Evolutionary conservation across 2,888 invertebrate genomes (phyloP), one percentile per base, ranked within the genome.

Genomic region (Gordius sp.): DNA sequence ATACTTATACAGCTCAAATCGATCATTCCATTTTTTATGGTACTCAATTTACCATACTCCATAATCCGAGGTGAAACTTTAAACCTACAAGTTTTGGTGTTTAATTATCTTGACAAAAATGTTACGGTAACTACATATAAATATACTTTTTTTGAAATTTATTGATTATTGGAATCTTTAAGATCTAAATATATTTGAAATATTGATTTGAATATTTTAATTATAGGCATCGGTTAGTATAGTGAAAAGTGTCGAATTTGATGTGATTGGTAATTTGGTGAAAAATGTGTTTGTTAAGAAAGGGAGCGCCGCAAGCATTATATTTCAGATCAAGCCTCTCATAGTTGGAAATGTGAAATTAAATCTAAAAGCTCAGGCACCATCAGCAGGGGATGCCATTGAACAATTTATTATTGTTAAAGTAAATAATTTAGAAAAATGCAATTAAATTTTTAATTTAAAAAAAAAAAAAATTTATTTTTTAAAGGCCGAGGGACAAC

Each of bases 31-130:
- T 82, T 93, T 67, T 81, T 82, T 62, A 77, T 89, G 47, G 77
- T 79, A 4, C 74, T 85, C 4, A 82, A 86, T 66, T 70, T 91
- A 56, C 93, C 93, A 0, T 80, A 82, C 63, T 79, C 81, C 0
- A 77, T 93, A 16, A 80, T 83, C 63, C 76, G 79, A 60, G 87
- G 86, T 25, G 97, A 97, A 73, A 79, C 81, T 4, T 75, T 93
- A 57, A 79, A 84, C 0, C 76, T 87, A 57, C 81, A 87, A 54
- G 78, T 83, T 13, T 79, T 82, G 1, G 77, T 91, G 4, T 83
- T 81, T 68, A 93, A 87, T 68, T 82, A 87, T 64, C 77, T 78
- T 59, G 78, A 33, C n/a, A 33, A 8, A 33, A n/a, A 33, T 33
- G 8, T 33, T 33, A 33, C n/a, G n/a, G n/a, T n/a, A n/a, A n/a